Evolutionary conservation across 1,140 invertebrate species (phyloP), one percentile per base, ranked within the genome.

Genomic region (Ceratina japonica): DNA sequence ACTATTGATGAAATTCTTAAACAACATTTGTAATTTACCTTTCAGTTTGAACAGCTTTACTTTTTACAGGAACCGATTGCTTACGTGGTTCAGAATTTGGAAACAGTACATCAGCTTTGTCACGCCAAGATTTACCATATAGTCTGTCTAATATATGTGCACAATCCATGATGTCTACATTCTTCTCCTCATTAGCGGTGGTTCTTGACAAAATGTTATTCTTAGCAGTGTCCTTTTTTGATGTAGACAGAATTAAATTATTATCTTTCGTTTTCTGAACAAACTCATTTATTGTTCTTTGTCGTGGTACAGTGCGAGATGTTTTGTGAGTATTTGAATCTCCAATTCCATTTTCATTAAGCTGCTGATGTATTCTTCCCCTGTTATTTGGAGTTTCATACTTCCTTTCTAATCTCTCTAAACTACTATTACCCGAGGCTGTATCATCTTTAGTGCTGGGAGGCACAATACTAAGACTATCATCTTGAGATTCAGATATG

Each of bases 91-190:
- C 88, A 54, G 89, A 71, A 10, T 75, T 83, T 58, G 86, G 80
- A 44, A 92, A 20, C 24, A 91, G 54, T 16, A 31, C 37, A 76
- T 88, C 82, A 58, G 90, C 89, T 73, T 92, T 91, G 44, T 86
- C 76, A 77, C 93, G 90, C 93, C 93, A 94, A 1, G 88, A 66
- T 73, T 85, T 87, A 0, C 93, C 93, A 84, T 94, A 94, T 7
- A 94, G 82, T 82, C 93, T 89, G 64, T 93, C 93, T 18, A 94
- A 87, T 52, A 94, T 90, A 82, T 93, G 89, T 27, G 90, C 90
- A 51, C 92, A 94, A 16, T 92, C 86, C 4, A 84, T 81, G 73
- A 91, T 74, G 20, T 71, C 59, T 2, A 86, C 27, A 61, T 75
- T 78, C 58, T 80, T 54, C 10, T n/a, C 15, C 74, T 81, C 62